Base-by-base conservation (phyloP, 2,797 vertebrate species). In the Crenuchus spilurus region DNA sequence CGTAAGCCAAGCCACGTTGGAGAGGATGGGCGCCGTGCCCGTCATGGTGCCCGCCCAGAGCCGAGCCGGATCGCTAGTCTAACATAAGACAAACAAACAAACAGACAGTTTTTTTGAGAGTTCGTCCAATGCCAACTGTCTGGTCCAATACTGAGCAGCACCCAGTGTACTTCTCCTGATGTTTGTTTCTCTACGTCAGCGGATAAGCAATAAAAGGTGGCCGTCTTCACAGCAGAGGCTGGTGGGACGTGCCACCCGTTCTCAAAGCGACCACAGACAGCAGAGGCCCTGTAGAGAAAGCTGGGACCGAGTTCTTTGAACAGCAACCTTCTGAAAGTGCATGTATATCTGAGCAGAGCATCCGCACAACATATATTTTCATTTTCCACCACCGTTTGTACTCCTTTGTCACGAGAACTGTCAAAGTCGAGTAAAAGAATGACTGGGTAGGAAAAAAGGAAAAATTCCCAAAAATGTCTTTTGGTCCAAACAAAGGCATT, bases 41-140 rank as follows among this genome's bases (percentile, higher is more conserved):
- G 96, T 99, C 75, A 98, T 99, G 98, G 95, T 99, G 82, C 96
- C 98, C 0, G 95, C 96, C 24, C 97, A 99, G 91, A 99, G 93
- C 91, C 92, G 96, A 83, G 97, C 97, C 0, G 97, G 98, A 31
- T 99, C 98, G 3, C 91, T 99, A 66, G 97, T 98, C 82, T 99
- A 70, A 89, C 20, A 30, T 3, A 13, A n/a, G 28, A 75, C 3
- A 1, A 20, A 58, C 49, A 18, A 37, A 49, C 18, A 6, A 28
- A 46, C 30, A 18, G n/a, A 33, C 10, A 4, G 13, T 88, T 87
- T 84, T 84, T 70, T 58, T 57, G 84, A 79, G 79, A 91, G 85
- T 89, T 90, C 81, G 78, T 80, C 82, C 76, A 67, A 91, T 91
- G 88, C 87, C 88, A 91, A 88, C 84, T 83, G 13, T 33, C 57